Evolutionary conservation across 2,888 invertebrate species (phyloP).

Genomic region (Celastrina argiolus): DNA sequence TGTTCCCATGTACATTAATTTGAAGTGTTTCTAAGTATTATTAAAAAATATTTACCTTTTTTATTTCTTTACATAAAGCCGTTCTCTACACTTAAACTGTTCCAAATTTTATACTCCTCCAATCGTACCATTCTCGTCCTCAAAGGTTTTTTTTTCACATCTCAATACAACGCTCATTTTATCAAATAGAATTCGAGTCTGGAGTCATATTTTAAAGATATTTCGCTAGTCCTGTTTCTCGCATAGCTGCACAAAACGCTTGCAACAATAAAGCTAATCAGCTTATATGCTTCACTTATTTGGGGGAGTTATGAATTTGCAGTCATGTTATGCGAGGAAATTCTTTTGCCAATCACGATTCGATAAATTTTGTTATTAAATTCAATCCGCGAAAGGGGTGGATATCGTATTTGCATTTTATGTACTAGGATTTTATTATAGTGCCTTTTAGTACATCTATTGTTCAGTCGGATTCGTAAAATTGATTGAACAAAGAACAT

Average conservation of each 20-base stretch:
- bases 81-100: no score
- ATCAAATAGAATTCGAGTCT: background rate
- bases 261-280: constrained; percentile 57
- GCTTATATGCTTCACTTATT: constrained; percentile 51
- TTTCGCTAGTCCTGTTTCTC: constrained; percentile 20
- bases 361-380: constrained; percentile 22
- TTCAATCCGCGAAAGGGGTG: constrained; percentile 15
- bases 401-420: constrained; percentile 15
- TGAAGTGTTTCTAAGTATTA: no score
- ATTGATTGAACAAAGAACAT: constrained; percentile 11
- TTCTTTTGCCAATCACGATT: constrained; percentile 21
- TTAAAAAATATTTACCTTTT: no score
- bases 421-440: constrained; percentile 15
- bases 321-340: constrained; percentile 21
- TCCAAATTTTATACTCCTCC: no score
- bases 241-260: constrained; percentile 52
- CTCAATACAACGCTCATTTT: background rate
- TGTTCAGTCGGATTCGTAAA: constrained; percentile 8
- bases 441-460: constrained; percentile 2
- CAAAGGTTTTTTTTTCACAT: no score
- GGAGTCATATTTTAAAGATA: constrained; percentile 18
- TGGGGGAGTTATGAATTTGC: constrained; percentile 37
- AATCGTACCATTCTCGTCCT: no score
- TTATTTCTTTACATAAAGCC: no score
- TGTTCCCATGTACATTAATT: no score